These are phyloP conservation scores for Sinonovacula constricta DNA, from an alignment of 1,140 invertebrate genomes.

Conservation along the genomic window DNA sequence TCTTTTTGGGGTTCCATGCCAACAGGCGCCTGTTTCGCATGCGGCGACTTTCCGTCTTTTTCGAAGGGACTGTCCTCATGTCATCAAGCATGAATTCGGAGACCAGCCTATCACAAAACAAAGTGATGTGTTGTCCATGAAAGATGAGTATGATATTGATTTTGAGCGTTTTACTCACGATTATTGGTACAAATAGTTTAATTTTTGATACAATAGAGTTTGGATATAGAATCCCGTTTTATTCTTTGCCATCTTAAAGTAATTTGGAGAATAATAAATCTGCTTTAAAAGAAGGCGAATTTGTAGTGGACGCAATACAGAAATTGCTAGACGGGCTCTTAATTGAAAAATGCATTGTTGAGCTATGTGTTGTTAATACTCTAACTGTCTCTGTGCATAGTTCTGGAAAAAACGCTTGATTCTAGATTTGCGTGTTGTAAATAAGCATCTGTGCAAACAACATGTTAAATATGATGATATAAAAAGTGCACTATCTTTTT, in stretches of 20 bases:
- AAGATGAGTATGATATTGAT: slow-evolving; percentile 39
- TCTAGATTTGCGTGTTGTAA: slow-evolving; percentile 18
- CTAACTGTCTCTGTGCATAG: slow-evolving; percentile 20
- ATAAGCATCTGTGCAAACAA: slow-evolving; percentile 35
- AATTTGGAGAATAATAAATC: slow-evolving; percentile 25
- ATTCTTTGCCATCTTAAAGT: not conserved
- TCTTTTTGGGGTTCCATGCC: not conserved
- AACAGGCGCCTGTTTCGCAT: not conserved
- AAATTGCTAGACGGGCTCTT: slow-evolving; percentile 21
- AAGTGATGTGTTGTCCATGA: not conserved
- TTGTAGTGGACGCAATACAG: slow-evolving; percentile 18
- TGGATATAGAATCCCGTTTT: slow-evolving; percentile 37
- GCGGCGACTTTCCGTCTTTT: not conserved
- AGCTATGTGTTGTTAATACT: slow-evolving; percentile 21
- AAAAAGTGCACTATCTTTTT: slow-evolving; percentile 16
- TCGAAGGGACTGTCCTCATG: slow-evolving; percentile 1
- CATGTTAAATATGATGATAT: slow-evolving; percentile 39
- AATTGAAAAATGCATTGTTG: slow-evolving; percentile 6
- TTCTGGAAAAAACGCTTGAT: slow-evolving; percentile 34
- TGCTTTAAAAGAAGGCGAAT: not conserved
- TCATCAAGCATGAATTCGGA: not conserved
- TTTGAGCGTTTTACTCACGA: slow-evolving; percentile 3
- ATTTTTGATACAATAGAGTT: slow-evolving; percentile 17
- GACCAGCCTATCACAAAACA: not conserved
- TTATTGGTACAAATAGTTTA: slow-evolving; percentile 19